Base-by-base conservation (phyloP, 2,113 vertebrate genomes). In the Pygoscelis antarcticus region DNA sequence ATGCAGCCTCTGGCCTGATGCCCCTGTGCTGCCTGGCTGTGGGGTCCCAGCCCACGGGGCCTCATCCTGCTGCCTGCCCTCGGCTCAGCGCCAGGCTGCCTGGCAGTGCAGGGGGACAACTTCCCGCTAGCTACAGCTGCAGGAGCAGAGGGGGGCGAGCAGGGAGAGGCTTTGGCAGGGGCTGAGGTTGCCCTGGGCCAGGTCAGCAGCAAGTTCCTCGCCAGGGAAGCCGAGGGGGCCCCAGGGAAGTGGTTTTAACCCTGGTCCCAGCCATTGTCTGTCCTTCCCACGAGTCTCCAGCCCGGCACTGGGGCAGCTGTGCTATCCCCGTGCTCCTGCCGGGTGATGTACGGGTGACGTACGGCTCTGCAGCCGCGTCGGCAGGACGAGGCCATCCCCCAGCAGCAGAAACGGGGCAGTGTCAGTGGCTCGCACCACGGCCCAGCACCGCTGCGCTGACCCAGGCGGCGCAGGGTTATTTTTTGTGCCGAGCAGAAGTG, bases 301-400 rank as follows among this genome's bases (percentile, higher is more conserved):
- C 27, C 21, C 0, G 0, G 58, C 27, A 26, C 12, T 0, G 13
- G n/a, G 46, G 27, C 46, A 26, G 76, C 76, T 2, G 13, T 10
- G 12, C 40, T 46, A 34, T 19, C 12, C 62, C 62, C 1, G 1
- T 26, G 21, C 61, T 54, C 30, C 40, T 13, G 6, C 61, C 2
- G 19, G 44, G 11, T 18, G 46, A n/a, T 9, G 61, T 26, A n/a
- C 6, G 20, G 49, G 52, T 21, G 19, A 46, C 12, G 51, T 23
- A 11, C 10, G n/a, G 54, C 57, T 34, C 46, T 3, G 7, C 16
- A 11, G 36, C n/a, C 5, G 1, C 1, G 8, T 32, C 1, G 2
- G n/a, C 3, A 4, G 58, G 46, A 62, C 3, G 14, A 25, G 21
- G 27, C 58, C 2, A 0, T 13, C 12, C 75, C n/a, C 7, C 34